Evolutionary conservation across 2,888 invertebrate species (phyloP), one percentile per base, ranked within the genome.

Genomic region (Tinea trinotella): DNA sequence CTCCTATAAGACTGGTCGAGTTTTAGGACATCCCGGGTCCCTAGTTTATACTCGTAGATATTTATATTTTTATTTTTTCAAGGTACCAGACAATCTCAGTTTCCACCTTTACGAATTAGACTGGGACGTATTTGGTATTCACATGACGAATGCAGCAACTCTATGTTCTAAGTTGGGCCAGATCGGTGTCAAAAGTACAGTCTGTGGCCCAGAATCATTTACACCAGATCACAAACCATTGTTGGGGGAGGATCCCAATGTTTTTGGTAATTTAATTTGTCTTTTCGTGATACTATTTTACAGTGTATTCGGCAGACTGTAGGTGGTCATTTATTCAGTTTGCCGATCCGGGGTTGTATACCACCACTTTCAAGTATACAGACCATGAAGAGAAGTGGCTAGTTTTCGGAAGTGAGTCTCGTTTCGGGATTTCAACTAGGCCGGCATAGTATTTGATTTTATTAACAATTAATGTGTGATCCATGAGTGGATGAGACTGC

Each of bases 141-240:
- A 96, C 67, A 88, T 95, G 67, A 87, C 87, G 59, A 89, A 90
- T 53, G 94, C 95, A 0, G 80, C 90, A 0, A 88, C 91, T 53
- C 71, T 97, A 7, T 91, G 94, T 56, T 96, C 97, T 0, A 87
- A 88, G 57, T 88, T 96, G 58, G 90, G 88, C 22, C 87, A 87
- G 5, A 88, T 91, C 4, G 96, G 96, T 3, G 90, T 97, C 15
- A 95, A 93, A 71, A 92, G 93, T 35, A 95, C 95, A 0, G 91
- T 96, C 1, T 97, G 95, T 67, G 97, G 97, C 0, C 95, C 96
- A 0, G 96, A 97, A 71, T 93, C 94, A 1, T 97, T 97, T 70
- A 97, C 97, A 0, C 95, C 96, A 0, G 97, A 97, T 71, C 96
- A 96, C 68, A 96, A 87, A 54, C 96, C 97, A 0, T 68, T 97